Conservation (phyloP, 2,113 vertebrate genomes). For the Oryzias celebensis region DNA sequence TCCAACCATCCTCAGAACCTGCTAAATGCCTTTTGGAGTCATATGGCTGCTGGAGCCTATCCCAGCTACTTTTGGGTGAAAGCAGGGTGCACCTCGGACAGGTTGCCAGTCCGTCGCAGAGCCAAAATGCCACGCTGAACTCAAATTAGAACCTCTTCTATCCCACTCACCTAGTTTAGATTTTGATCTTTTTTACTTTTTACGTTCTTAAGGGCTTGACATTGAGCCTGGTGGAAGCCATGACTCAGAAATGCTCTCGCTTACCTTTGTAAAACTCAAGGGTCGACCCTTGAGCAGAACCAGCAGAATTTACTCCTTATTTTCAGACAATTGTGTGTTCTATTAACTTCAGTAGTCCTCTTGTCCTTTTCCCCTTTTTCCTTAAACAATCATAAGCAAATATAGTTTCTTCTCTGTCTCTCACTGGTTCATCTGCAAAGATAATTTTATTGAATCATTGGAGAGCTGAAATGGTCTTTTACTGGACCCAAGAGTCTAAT, state of each 20-base stretch:
- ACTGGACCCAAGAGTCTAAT: no score
- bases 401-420: background rate
- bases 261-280: no score
- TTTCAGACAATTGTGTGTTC: background rate
- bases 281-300: no score
- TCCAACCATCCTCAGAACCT: no score
- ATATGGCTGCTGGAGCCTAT: no score
- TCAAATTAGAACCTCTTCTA: slow-evolving; percentile 39
- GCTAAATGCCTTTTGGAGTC: no score
- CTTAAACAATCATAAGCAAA: background rate
- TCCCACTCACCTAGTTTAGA: slow-evolving; percentile 42
- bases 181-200: slow-evolving; percentile 18
- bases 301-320: no score
- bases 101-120: background rate
- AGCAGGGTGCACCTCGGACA: no score
- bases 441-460: background rate
- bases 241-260: slow-evolving; percentile 21
- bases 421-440: background rate
- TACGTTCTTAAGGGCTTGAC: slow-evolving; percentile 4
- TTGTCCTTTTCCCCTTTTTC: background rate
- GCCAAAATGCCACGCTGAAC: slow-evolving; percentile 39
- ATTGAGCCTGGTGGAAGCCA: slow-evolving; percentile 15
- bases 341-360: background rate
- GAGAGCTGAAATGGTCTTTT: background rate
- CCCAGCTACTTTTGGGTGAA: no score